phyloP scores from a whole-genome alignment of 1,140 invertebrate species.

The Leptinotarsa texana region DNA sequence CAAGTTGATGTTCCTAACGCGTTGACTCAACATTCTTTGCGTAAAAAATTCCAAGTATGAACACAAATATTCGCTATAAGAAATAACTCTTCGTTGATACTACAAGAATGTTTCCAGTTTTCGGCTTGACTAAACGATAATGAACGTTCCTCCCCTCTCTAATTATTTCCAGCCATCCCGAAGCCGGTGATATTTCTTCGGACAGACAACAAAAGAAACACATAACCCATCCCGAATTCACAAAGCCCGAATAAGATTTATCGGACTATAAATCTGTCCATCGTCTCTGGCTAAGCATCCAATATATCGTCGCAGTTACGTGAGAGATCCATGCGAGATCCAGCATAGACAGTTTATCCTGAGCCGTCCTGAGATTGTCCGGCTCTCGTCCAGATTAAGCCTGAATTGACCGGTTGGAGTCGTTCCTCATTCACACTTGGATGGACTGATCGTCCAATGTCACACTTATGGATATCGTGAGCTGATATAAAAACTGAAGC shows the following conservation, averaged over 20 bases:
- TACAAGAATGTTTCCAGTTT: slow-evolving; percentile 5
- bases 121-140: slow-evolving; percentile 16
- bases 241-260: slow-evolving; percentile 38
- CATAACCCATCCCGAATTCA: slow-evolving; percentile 30
- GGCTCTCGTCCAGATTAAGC: slow-evolving; percentile 51
- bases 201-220: slow-evolving; percentile 32
- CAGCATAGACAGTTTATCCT: slow-evolving; percentile 38
- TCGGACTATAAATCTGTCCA: slow-evolving; percentile 43
- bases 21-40: too few species aligned
- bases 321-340: slow-evolving; percentile 34
- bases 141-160: slow-evolving; percentile 7
- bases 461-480: slow-evolving; percentile 41
- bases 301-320: slow-evolving; percentile 46
- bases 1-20: too few species aligned
- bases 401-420: slow-evolving; percentile 53
- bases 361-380: slow-evolving; percentile 52
- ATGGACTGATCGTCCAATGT: slow-evolving; percentile 51
- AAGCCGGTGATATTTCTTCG: slow-evolving; percentile 23
- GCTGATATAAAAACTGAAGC: not conserved
- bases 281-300: slow-evolving; percentile 45
- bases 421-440: slow-evolving; percentile 54
- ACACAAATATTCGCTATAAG: too few species aligned
- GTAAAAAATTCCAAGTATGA: too few species aligned
- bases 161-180: slow-evolving; percentile 24
- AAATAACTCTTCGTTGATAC: not conserved